These are phyloP conservation scores for Eilema depressum DNA, from an alignment of 2,888 invertebrate genomes.

Conservation along the genomic window DNA sequence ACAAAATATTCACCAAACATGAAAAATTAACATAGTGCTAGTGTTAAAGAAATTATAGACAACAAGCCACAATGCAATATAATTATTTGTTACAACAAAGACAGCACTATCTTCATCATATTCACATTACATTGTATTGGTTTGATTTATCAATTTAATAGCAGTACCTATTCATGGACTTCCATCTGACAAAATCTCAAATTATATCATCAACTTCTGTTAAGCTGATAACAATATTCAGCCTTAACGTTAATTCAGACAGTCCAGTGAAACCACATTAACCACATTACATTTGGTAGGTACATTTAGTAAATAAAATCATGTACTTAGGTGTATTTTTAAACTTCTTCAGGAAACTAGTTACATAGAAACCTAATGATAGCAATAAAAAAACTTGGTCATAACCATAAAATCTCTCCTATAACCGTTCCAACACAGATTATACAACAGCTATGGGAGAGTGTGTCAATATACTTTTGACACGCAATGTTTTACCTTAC, in stretches of 20 bases:
- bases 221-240: neutral
- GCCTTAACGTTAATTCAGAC: neutral
- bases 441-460: conserved; percentile 20
- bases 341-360: neutral
- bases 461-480: conserved; percentile 16
- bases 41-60: neutral
- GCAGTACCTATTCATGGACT: neutral
- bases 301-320: no score
- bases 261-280: neutral
- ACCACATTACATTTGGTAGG: neutral
- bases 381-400: conserved; percentile 21
- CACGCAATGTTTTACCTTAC: conserved; percentile 19
- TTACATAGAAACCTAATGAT: conserved; percentile 6
- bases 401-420: conserved; percentile 7
- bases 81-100: neutral
- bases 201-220: neutral
- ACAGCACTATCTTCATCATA: neutral
- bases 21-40: neutral
- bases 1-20: neutral
- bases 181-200: neutral
- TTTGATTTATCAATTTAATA: neutral
- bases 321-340: no score
- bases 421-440: conserved; percentile 10
- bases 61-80: neutral
- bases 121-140: neutral